Evolutionary conservation across 2,888 invertebrate genomes (phyloP).

Genomic region (Spilarctia lutea): DNA sequence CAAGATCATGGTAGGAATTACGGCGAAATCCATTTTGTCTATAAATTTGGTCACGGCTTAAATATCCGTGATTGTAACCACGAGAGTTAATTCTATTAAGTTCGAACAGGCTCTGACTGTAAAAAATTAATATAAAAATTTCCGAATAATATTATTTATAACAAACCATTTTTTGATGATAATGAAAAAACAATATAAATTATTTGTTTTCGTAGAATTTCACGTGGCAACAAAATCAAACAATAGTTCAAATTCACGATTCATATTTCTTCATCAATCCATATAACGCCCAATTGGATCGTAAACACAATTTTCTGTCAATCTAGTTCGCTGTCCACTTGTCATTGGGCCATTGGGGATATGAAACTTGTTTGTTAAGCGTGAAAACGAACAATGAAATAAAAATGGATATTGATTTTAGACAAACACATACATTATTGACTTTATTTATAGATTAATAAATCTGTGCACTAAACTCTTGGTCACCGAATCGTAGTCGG

Average conservation of each 20-base stretch:
- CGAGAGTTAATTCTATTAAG: conserved; percentile 18
- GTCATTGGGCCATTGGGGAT: background rate
- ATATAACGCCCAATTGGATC: background rate
- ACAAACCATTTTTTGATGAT: accelerated
- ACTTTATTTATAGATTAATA: no score
- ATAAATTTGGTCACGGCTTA: conserved; percentile 15
- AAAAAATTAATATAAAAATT: no score
- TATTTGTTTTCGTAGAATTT: no score
- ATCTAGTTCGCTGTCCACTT: background rate
- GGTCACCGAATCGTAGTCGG: background rate
- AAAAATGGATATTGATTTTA: no score
- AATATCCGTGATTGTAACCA: conserved; percentile 18
- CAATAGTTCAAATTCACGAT: background rate
- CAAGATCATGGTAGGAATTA: conserved; percentile 21
- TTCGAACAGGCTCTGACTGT: background rate
- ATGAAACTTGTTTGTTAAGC: background rate
- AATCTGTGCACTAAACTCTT: background rate
- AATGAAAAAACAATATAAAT: background rate
- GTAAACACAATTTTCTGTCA: background rate
- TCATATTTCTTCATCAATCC: background rate
- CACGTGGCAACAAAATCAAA: background rate
- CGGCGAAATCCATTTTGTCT: conserved; percentile 17
- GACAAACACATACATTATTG: no score
- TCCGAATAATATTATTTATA: background rate
- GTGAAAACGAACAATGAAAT: background rate